phyloP scores from a whole-genome alignment of 2,113 vertebrate genomes.

The Panthera leo region DNA sequence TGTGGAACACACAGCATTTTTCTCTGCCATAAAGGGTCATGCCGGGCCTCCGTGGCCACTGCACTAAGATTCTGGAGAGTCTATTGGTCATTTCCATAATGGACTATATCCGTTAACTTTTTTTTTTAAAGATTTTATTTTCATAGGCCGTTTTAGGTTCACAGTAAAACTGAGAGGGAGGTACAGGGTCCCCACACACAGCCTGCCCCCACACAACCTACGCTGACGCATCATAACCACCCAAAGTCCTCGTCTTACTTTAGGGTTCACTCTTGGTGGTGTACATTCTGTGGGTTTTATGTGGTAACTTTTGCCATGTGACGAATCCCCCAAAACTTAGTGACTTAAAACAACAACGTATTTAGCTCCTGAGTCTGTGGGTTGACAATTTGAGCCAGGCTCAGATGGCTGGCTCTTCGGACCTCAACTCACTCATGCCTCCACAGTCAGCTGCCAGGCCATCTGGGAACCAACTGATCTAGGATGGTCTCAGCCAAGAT shows the following conservation, averaged over 20 bases:
- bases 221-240: background rate
- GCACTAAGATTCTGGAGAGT: background rate
- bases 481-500: background rate
- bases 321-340: background rate
- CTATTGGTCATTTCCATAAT: background rate
- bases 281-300: background rate
- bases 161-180: background rate
- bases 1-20: background rate
- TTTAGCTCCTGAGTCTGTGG: background rate
- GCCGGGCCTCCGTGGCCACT: background rate
- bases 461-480: background rate
- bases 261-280: background rate
- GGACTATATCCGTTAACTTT: background rate
- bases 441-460: background rate
- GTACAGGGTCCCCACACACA: background rate
- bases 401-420: background rate
- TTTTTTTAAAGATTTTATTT: background rate
- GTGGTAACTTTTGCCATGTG: background rate
- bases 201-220: background rate
- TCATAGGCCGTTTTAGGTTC: background rate
- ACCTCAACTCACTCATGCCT: background rate
- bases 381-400: background rate
- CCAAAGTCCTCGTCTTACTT: background rate
- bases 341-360: background rate
- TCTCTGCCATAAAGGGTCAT: background rate